A percentile compares a stretch with the other conserved stretches of the same genome.
phyloP scores from a whole-genome alignment of 2,797 vertebrate species.

The Microhierax caerulescens region DNA sequence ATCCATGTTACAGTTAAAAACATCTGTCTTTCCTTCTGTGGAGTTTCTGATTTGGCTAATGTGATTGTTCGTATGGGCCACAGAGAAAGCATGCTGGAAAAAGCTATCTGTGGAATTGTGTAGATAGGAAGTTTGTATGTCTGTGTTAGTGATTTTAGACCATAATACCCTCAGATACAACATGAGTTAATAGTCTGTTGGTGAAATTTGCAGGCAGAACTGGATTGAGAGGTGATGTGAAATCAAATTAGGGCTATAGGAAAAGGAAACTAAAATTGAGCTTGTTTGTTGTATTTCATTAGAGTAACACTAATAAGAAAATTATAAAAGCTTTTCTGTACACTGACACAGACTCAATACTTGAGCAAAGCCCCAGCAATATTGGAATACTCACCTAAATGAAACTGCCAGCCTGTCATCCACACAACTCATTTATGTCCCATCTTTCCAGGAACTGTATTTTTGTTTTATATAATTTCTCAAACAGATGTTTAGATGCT shows the following conservation, averaged over 20 bases:
- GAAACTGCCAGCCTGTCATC: background rate
- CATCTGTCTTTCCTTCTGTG: background rate
- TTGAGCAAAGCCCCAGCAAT: background rate
- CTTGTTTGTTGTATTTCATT: conserved; percentile 1
- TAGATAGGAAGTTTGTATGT: background rate
- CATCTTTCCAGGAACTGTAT: background rate
- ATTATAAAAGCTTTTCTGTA: background rate
- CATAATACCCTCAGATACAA: background rate
- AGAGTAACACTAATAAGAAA: background rate
- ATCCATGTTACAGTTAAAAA: background rate
- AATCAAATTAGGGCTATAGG: background rate
- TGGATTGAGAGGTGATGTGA: background rate
- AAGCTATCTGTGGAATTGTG: background rate
- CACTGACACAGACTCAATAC: background rate
- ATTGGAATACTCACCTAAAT: background rate
- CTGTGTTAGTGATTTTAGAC: background rate
- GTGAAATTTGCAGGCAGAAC: conserved; percentile 5
- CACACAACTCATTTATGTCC: background rate
- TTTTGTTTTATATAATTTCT: background rate
- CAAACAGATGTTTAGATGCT: background rate
- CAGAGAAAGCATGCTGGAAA: background rate
- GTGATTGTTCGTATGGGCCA: background rate
- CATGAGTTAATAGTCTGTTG: background rate
- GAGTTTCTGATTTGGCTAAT: background rate
- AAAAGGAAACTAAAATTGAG: background rate